Conservation (phyloP, 1,140 invertebrate species). For the Sarcophaga bullata region DNA sequence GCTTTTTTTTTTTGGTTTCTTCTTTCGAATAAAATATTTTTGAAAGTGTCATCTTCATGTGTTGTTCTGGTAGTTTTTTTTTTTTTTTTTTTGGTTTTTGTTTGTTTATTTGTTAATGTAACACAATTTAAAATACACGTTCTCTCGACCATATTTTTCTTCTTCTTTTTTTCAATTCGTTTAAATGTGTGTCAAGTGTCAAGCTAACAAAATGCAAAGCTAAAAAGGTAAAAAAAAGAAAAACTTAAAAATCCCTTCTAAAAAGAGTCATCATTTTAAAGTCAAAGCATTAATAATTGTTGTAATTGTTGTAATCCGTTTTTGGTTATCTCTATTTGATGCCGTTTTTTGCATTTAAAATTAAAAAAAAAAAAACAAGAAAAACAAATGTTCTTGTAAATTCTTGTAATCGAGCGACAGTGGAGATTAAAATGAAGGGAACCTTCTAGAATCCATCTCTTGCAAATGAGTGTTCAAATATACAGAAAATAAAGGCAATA, state of each 20-base stretch:
- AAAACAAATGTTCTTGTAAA: too few species aligned
- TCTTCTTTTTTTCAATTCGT: not conserved
- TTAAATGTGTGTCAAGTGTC: conserved; percentile 36
- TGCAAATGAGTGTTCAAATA: too few species aligned
- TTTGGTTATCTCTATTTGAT: not conserved
- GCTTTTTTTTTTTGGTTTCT: too few species aligned
- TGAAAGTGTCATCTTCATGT: conserved; percentile 7
- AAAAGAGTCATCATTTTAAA: conserved; percentile 18
- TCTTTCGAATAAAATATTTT: too few species aligned
- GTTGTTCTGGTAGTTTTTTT: not conserved
- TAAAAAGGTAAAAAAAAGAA: not conserved
- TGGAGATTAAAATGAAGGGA: too few species aligned
- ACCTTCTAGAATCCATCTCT: too few species aligned
- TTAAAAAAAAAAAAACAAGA: too few species aligned
- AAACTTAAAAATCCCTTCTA: conserved; percentile 10
- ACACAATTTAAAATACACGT: conserved; percentile 2
- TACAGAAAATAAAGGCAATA: too few species aligned
- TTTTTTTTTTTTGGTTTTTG: too few species aligned
- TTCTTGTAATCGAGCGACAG: too few species aligned
- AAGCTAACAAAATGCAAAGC: not conserved
- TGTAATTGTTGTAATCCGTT: not conserved
- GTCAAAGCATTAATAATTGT: conserved; percentile 9
- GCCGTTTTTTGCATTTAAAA: too few species aligned
- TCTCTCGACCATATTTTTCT: not conserved
- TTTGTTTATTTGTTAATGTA: too few species aligned